These are phyloP conservation scores for Pterobdella sp. DNA, from an alignment of 2,888 invertebrate species.

Conservation along the genomic window DNA sequence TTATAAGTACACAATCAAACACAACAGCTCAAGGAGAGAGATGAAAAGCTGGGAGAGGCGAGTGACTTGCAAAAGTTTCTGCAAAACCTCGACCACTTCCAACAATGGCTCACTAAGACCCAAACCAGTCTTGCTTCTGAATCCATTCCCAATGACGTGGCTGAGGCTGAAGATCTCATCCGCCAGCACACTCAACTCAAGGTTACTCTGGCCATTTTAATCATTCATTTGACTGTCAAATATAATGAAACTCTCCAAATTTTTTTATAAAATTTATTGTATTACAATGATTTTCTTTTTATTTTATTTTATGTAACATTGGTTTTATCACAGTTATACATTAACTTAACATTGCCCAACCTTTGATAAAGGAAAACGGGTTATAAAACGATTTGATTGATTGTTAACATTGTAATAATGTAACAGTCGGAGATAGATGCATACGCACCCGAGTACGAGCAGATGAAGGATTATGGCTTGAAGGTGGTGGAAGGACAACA, in stretches of 20 bases:
- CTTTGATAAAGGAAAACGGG: no score
- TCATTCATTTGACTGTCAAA: no score
- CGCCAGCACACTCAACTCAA: constrained; percentile 93
- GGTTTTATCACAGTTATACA: no score
- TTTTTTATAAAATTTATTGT: no score
- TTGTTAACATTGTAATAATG: constrained; percentile 52
- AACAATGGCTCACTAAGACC: constrained; percentile 94
- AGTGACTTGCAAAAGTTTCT: constrained; percentile 82
- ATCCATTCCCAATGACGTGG: constrained; percentile 50
- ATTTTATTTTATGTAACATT: no score
- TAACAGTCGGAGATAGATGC: constrained; percentile 99
- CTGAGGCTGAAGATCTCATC: constrained; percentile 88
- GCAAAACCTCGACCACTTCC: constrained; percentile 97
- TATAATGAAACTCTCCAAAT: no score
- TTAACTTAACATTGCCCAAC: no score
- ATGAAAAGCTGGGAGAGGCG: constrained; percentile 94
- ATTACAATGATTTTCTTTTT: no score
- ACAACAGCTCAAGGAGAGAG: constrained; percentile 80
- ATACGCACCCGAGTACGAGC: constrained; percentile 91
- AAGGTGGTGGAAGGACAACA: constrained; percentile 59
- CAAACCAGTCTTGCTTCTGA: constrained; percentile 70
- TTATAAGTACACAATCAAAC: neutral
- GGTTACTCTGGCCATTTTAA: no score
- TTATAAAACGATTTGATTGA: no score
- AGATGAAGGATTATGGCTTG: constrained; percentile 98